A percentile compares a stretch with the other conserved stretches of the same genome.
phyloP scores from a whole-genome alignment of 2,888 invertebrate species.

The Caenorhabditis panamensis region DNA sequence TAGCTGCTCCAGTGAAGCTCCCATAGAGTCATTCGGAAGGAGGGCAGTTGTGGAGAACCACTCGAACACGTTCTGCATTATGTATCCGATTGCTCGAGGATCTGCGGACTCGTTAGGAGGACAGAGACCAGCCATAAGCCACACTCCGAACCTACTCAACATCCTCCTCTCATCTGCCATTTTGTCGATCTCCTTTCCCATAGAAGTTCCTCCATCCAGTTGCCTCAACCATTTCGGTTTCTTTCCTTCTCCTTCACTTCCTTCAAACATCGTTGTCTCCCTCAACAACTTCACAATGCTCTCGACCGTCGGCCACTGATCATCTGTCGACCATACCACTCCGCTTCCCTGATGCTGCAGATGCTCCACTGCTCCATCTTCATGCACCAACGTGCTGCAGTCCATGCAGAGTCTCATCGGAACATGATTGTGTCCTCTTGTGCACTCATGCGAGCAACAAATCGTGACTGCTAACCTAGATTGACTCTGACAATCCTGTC shows the following conservation, averaged over 20 bases:
- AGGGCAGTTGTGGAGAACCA: conserved; percentile 99
- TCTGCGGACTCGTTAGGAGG: conserved; percentile 83
- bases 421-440: conserved; percentile 94
- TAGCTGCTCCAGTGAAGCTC: conserved; percentile 78
- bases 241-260: conserved; percentile 76
- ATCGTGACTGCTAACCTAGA: conserved; percentile 95
- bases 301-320: conserved; percentile 78
- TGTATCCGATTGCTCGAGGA: conserved; percentile 87
- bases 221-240: conserved; percentile 81
- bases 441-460: conserved; percentile 97
- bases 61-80: conserved; percentile 96
- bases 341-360: conserved; percentile 67
- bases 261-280: conserved; percentile 86
- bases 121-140: conserved; percentile 94
- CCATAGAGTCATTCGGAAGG: conserved; percentile 87
- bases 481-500: conserved; percentile 89
- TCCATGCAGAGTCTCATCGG: conserved; percentile 87
- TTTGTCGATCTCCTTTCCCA: conserved; percentile 73
- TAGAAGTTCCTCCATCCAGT: conserved; percentile 78
- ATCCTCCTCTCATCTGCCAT: conserved; percentile 91
- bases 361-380: conserved; percentile 51
- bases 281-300: conserved; percentile 86
- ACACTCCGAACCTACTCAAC: conserved; percentile 95
- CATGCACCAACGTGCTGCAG: conserved; percentile 72
- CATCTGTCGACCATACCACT: conserved; percentile 72